Conservation (phyloP, 30 jellyfish, hydroid and myxozoan species). For the Nemopilema nomurai region DNA sequence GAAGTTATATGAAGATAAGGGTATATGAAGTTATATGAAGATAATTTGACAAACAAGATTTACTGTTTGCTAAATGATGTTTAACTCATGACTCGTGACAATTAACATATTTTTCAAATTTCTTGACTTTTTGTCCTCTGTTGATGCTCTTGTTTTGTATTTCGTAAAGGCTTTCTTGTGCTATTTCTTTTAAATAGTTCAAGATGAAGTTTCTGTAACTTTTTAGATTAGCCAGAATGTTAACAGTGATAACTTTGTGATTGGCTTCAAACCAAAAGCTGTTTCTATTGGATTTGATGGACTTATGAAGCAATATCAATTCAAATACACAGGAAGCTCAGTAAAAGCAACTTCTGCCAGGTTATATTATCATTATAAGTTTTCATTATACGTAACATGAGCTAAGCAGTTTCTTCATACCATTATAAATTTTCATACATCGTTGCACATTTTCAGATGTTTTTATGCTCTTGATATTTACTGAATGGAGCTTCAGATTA, state of each 20-base stretch:
- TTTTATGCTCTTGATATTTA: no score
- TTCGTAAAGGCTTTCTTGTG: neutral
- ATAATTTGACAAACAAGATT: no score
- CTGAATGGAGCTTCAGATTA: no score
- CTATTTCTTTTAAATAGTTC: neutral
- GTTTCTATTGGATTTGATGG: constrained; percentile 2
- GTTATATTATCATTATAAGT: neutral
- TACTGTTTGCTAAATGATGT: no score
- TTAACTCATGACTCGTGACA: no score
- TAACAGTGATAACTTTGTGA: neutral
- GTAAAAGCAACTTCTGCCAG: neutral
- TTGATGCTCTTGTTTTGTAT: neutral
- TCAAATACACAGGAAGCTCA: neutral
- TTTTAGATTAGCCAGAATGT: constrained; percentile 14
- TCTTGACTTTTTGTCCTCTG: neutral
- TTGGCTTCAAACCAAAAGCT: constrained; percentile 2
- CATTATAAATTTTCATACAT: no score
- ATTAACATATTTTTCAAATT: no score
- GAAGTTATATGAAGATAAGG: no score
- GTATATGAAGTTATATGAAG: no score
- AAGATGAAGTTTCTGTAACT: neutral
- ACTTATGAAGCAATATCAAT: neutral
- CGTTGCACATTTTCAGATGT: no score
- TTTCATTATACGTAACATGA: no score
- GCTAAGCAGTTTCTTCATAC: no score